These are phyloP conservation scores for Ceramica pisi DNA, from an alignment of 2,888 invertebrate species.

Conservation along the genomic window DNA sequence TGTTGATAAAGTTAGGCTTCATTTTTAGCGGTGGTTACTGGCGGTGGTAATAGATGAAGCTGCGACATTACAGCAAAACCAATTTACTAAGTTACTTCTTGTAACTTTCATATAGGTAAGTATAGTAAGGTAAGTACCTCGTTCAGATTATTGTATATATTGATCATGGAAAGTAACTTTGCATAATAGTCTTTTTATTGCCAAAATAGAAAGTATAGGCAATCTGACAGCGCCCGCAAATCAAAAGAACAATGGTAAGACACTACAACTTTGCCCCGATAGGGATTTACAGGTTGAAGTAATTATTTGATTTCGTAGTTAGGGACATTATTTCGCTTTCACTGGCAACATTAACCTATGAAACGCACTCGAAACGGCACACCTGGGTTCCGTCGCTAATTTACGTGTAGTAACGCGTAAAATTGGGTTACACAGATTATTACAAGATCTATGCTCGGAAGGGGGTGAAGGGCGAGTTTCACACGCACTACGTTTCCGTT, in stretches of 20 bases:
- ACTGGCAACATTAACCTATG: conserved; percentile 63
- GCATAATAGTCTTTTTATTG: background rate
- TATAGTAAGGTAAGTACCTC: too few relatives aligned
- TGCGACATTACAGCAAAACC: background rate
- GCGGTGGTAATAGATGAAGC: background rate
- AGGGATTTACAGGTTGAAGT: background rate
- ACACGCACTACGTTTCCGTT: conserved; percentile 39
- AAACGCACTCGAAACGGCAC: conserved; percentile 63
- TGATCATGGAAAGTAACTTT: background rate
- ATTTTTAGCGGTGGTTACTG: too few relatives aligned
- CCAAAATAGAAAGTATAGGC: too few relatives aligned
- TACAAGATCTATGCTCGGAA: conserved; percentile 56
- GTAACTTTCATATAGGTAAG: background rate
- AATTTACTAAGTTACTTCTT: conserved; percentile 5
- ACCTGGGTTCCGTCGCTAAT: conserved; percentile 68
- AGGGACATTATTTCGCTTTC: conserved; percentile 47
- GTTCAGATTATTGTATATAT: background rate
- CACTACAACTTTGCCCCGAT: too few relatives aligned
- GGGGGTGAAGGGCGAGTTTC: conserved; percentile 35
- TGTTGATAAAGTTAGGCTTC: background rate
- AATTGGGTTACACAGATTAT: conserved; percentile 67
- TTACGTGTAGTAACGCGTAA: conserved; percentile 62
- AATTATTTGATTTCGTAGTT: background rate
- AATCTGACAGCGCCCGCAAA: too few relatives aligned
- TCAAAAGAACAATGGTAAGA: too few relatives aligned